These are phyloP conservation scores for Pheucticus melanocephalus DNA, from an alignment of 2,113 vertebrate species.

Conservation along the genomic window DNA sequence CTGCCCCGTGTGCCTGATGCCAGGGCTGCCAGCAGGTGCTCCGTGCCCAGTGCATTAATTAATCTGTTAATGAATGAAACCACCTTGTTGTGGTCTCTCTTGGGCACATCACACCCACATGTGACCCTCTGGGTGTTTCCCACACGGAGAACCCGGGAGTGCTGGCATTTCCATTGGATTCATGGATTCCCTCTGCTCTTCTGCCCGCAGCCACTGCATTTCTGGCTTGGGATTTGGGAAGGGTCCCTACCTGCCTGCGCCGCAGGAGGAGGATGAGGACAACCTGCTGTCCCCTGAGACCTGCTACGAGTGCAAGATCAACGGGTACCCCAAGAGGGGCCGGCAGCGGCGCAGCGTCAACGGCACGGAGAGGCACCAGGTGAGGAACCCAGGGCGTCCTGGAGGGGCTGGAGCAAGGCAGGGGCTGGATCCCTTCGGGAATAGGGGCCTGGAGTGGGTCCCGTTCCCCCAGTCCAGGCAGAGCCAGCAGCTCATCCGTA, in stretches of 20 bases:
- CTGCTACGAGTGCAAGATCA: slow-evolving; percentile 96
- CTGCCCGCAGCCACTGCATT: slow-evolving; percentile 84
- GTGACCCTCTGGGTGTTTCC: too few relatives aligned
- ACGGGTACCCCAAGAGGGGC: slow-evolving; percentile 76
- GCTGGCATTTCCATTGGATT: background rate
- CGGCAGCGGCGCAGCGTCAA: slow-evolving; percentile 66
- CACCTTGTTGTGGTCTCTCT: too few relatives aligned
- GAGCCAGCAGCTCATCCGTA: rapidly evolving
- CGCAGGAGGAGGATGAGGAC: slow-evolving; percentile 77
- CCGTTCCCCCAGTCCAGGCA: background rate
- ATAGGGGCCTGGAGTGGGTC: background rate
- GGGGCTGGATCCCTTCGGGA: background rate
- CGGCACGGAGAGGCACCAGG: slow-evolving; percentile 38
- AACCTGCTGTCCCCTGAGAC: slow-evolving; percentile 83
- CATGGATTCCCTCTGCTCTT: background rate
- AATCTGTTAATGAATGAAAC: background rate
- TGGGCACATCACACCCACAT: rapidly evolving
- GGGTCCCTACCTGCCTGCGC: slow-evolving; percentile 70
- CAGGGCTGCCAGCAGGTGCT: background rate
- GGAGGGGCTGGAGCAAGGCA: background rate
- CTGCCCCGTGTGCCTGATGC: background rate
- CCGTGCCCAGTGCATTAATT: background rate
- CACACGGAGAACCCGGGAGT: rapidly evolving
- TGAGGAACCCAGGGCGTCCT: background rate
- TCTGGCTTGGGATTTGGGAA: slow-evolving; percentile 74